These are phyloP conservation scores for Onychomys torridus DNA, from an alignment of 2,797 vertebrate genomes.

Conservation along the genomic window DNA sequence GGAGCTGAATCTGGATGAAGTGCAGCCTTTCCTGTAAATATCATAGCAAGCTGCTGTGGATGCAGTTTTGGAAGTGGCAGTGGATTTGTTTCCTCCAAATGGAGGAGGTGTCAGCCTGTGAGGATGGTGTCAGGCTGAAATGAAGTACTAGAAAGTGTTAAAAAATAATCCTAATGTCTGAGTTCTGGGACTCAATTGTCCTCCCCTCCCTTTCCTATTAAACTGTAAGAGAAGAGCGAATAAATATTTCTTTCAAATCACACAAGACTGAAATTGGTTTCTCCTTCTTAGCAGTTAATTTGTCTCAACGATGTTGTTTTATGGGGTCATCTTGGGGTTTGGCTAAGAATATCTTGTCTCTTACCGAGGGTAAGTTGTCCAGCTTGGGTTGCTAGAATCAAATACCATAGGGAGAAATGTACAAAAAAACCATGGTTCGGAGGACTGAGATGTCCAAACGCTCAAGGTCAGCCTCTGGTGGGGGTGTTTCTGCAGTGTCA, in stretches of 20 bases:
- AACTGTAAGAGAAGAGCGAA: neutral
- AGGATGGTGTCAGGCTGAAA: neutral
- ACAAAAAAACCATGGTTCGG: neutral
- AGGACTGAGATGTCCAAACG: too few species aligned
- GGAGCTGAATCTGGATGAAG: neutral
- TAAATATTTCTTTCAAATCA: neutral
- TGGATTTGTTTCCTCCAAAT: neutral
- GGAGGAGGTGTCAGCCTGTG: constrained; percentile 13
- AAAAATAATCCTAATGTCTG: neutral
- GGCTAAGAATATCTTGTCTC: constrained; percentile 11
- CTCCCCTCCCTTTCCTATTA: neutral
- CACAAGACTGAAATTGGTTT: neutral
- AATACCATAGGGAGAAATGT: neutral
- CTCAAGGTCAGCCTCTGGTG: neutral
- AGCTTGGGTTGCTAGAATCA: neutral
- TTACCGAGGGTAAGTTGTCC: neutral
- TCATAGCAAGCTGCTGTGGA: neutral
- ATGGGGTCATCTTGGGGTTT: neutral
- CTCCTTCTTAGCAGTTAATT: neutral
- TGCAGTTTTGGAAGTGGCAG: neutral
- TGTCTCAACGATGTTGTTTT: neutral
- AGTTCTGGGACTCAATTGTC: neutral
- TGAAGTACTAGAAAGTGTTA: neutral
- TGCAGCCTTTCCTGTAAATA: neutral
- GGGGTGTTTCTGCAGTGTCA: neutral